Evolutionary conservation across 2,113 vertebrate species (phyloP).

Genomic region (Phaethornis superciliosus): DNA sequence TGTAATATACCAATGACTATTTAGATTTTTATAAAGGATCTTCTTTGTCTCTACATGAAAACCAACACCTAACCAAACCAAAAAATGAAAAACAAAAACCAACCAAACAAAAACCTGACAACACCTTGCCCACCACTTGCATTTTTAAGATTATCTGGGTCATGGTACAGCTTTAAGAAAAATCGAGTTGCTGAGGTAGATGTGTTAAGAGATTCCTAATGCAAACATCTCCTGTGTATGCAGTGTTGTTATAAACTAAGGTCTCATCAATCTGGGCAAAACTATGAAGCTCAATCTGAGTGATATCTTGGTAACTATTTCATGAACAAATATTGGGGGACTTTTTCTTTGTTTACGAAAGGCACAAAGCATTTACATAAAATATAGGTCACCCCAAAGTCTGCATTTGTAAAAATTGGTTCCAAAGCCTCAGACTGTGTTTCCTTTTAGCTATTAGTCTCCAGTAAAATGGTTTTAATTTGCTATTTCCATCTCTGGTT

Average conservation of each 20-base stretch:
- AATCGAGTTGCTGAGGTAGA: not conserved
- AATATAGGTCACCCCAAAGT: not conserved
- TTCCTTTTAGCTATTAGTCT: not conserved
- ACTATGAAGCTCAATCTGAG: not conserved
- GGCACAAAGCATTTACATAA: not conserved
- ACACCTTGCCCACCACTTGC: not conserved
- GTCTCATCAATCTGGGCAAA: accelerated
- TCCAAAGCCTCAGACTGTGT: not conserved
- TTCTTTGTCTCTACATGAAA: not conserved
- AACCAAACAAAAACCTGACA: too few species aligned
- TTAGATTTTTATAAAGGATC: not conserved
- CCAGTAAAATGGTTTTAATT: not conserved
- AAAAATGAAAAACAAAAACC: not conserved
- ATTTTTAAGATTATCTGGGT: not conserved
- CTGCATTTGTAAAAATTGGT: not conserved
- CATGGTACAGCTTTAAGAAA: not conserved
- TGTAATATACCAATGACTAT: accelerated
- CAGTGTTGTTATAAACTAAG: not conserved
- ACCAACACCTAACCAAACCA: not conserved
- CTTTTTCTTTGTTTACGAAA: not conserved
- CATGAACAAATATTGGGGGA: not conserved
- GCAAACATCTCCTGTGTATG: accelerated
- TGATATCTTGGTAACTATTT: not conserved
- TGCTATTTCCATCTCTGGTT: not conserved
- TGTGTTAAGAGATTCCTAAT: not conserved